Conservation (phyloP, 35 echinoderm and acorn worm species). For the Stichopus chloronotus region DNA sequence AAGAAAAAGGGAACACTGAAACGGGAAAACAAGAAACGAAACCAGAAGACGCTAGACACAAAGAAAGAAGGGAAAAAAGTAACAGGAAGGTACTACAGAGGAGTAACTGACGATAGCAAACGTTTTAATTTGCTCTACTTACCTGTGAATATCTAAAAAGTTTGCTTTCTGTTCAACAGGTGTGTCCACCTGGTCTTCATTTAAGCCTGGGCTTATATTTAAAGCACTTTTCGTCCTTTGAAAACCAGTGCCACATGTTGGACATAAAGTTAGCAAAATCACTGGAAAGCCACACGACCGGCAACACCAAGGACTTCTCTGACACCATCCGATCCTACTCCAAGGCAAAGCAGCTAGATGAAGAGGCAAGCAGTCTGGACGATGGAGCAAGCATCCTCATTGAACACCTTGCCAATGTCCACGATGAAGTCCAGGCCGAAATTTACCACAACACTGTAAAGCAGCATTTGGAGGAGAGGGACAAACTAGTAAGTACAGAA, state of each 20-base stretch:
- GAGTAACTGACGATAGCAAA: neutral
- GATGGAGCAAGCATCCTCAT: conserved; percentile 21
- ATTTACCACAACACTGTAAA: neutral
- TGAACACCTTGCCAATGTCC: conserved; percentile 17
- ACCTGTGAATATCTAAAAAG: neutral
- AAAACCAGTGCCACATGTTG: conserved; percentile 52
- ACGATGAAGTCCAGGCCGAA: conserved; percentile 7
- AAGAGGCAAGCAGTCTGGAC: conserved; percentile 18
- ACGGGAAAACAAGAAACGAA: too few species aligned
- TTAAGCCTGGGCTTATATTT: conserved; percentile 60
- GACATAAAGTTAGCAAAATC: conserved; percentile 28
- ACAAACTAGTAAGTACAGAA: conserved; percentile 30
- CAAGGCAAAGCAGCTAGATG: conserved; percentile 11
- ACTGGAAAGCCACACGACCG: neutral
- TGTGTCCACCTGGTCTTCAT: conserved; percentile 73
- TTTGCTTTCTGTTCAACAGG: conserved; percentile 33
- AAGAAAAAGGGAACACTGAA: too few species aligned
- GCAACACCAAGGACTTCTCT: conserved; percentile 5
- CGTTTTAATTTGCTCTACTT: neutral
- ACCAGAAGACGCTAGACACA: too few species aligned
- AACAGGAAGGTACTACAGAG: too few species aligned
- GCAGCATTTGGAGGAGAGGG: conserved; percentile 20
- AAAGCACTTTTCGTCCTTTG: conserved; percentile 60
- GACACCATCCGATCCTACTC: neutral
- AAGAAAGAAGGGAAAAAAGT: too few species aligned